Evolutionary conservation across 2,797 vertebrate genomes (phyloP).

Genomic region (Ibycter americanus): DNA sequence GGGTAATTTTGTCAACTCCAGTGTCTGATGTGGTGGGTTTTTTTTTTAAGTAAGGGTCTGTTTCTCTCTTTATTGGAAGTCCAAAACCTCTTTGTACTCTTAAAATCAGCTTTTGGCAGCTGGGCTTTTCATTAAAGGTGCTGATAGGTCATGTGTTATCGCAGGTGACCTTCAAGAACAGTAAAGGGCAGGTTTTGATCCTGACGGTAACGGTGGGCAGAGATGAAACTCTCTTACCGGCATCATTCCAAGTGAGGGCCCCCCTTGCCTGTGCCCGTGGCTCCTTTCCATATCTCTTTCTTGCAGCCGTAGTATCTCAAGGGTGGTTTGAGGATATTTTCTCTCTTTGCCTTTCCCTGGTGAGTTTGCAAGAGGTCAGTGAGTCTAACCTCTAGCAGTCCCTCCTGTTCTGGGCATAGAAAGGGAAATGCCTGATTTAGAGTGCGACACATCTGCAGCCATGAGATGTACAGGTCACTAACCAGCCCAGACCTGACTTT

Average conservation of each 20-base stretch:
- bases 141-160: slow-evolving; percentile 42
- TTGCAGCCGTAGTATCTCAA: not conserved
- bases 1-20: slow-evolving; percentile 8
- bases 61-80: slow-evolving; percentile 11
- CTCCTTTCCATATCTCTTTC: not conserved
- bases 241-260: not conserved
- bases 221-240: not conserved
- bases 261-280: not conserved
- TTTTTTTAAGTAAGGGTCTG: not conserved
- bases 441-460: not conserved
- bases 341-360: not conserved
- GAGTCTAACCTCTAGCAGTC: not conserved
- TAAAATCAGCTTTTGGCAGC: slow-evolving; percentile 38
- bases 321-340: not conserved
- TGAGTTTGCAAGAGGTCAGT: not conserved
- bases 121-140: slow-evolving; percentile 68
- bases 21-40: not conserved
- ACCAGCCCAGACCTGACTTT: not conserved
- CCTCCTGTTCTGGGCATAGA: not conserved
- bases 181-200: slow-evolving; percentile 40
- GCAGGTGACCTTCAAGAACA: not conserved
- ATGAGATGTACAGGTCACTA: not conserved
- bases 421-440: not conserved
- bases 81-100: slow-evolving; percentile 51
- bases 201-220: not conserved